These are phyloP conservation scores for Myiotriccus ornatus DNA, from an alignment of 2,797 vertebrate species.

Conservation along the genomic window DNA sequence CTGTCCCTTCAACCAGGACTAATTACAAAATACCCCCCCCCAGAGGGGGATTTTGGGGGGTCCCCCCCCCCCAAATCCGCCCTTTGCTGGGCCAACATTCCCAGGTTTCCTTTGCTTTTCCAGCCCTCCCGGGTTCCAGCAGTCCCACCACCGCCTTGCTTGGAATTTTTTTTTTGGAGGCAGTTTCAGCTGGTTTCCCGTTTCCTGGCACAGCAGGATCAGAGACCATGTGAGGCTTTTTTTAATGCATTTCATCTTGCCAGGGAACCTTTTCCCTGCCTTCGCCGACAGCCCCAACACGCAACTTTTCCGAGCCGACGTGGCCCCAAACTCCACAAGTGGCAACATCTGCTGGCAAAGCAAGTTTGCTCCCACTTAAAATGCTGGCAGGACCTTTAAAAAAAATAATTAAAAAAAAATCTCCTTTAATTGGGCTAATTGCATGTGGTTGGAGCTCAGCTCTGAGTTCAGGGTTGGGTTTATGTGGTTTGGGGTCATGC, in stretches of 20 bases:
- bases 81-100: neutral
- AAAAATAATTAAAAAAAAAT: neutral
- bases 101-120: conserved; percentile 42
- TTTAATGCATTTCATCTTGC: neutral
- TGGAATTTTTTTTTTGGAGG: neutral
- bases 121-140: neutral
- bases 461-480: neutral
- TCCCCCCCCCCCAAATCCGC: conserved; percentile 24
- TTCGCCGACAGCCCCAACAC: neutral
- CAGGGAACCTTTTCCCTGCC: neutral
- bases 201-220: neutral
- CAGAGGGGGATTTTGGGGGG: no score
- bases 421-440: neutral
- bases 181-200: conserved; percentile 16
- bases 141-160: neutral
- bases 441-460: neutral
- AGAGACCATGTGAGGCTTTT: no score
- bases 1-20: neutral
- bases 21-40: conserved; percentile 2
- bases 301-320: neutral
- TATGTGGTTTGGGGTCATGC: neutral
- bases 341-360: neutral
- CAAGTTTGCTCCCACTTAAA: neutral
- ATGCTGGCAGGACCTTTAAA: neutral
- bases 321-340: neutral